Base-by-base conservation (phyloP, 2,113 vertebrate species). In the Bufo bufo region DNA sequence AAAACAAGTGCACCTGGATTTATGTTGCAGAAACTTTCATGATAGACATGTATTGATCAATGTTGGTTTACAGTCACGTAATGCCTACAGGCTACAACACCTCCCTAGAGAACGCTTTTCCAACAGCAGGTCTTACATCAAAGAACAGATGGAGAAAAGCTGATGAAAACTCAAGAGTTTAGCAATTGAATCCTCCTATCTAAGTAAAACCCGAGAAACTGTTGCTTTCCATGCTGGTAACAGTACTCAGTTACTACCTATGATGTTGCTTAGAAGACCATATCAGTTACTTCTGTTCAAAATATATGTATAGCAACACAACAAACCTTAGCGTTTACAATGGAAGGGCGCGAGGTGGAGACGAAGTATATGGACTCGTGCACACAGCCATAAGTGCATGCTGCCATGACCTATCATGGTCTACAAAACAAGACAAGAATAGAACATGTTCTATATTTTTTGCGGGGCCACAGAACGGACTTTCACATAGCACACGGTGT, bases 21-120 rank as follows among this genome's bases (percentile, higher is more conserved):
- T 69, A 83, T 65, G 19, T 50, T 66, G 23, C 13, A n/a, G 58
- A 43, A 47, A 11, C 45, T 10, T 47, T 63, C 58, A 82, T 74
- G 47, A 49, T 49, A 49, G 71, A 74, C 14, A 47, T 74, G 45
- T 49, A 74, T 74, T 74, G 79, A 82, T 65, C 49, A 20, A 82
- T 82, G 65, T 83, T 23, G 81, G 61, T 50, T 23, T 83, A 83
- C 45, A 63, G 79, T 20, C 58, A 20, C 56, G 58, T 54, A 63
- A 47, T 12, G 81, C 61, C 81, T 52, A 63, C 6, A 52, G 61
- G 81, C 58, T 69, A 50, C 49, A 17, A 10, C 3, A n/a, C 10
- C 16, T 69, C 81, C 65, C 81, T 17, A 5, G 81, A 83, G 61
- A 66, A 52, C 12, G 13, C 10, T 12, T 10, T 45, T 47, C 61